Evolutionary conservation across 2,113 vertebrate genomes (phyloP), one percentile per base, ranked within the genome.

Genomic region (Benitochromis conjunctus): DNA sequence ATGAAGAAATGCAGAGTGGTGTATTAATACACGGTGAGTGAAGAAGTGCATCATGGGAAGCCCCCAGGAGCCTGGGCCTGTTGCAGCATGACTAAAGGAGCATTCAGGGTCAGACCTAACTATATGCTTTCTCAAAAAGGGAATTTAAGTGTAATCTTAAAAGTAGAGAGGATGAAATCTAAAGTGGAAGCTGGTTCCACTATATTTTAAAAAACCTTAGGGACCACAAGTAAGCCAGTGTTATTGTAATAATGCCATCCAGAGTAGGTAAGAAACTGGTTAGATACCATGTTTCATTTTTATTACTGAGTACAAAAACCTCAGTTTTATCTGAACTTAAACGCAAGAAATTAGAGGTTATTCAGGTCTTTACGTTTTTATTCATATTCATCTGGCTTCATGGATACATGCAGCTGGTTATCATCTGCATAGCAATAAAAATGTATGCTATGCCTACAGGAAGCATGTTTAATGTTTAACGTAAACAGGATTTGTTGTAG

Each of bases 131-230:
- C 21, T 55, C n/a, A 3, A 55, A 24, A 55, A 55, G 5, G n/a
- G 21, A 55, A 3, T 55, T 55, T 55, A 55, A 55, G 10, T 0
- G 0, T 24, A 55, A 55, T 55, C 1, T 55, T 55, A 55, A 55
- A 55, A 55, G 54, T 24, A 55, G n/a, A 55, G n/a, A 24, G 54
- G 0, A 55, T 55, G 54, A 0, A n/a, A 55, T 24, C 54, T 55
- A 24, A 55, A 55, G 2, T 55, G 54, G n/a, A 55, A 55, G 3
- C 54, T 55, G n/a, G 54, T 55, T 24, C n/a, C 54, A 24, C 34
- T 36, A 36, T 8, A 36, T n/a, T 55, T 55, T 24, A 12, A 2
- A 55, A 55, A 55, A 4, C n/a, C 2, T 1, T 4, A 55, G 54
- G 34, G n/a, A n/a, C 54, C 0, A 55, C n/a, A 55, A 12, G 21